A percentile compares a stretch with the other conserved stretches of the same genome.
phyloP scores from a whole-genome alignment of 2,888 invertebrate species.

The Poecilus cupreus region DNA sequence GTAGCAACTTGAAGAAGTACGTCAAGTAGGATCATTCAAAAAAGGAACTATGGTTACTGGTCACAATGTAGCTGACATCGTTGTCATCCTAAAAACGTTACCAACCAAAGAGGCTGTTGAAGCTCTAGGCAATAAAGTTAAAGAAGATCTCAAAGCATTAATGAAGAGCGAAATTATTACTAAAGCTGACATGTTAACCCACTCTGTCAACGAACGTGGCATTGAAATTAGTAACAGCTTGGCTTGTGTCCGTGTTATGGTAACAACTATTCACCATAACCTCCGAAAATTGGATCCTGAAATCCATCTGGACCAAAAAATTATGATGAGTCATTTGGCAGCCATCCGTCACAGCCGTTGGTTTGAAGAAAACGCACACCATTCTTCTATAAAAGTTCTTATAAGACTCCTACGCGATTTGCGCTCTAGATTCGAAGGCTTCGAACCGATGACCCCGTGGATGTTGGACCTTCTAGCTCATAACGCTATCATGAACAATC shows the following conservation, averaged over 20 bases:
- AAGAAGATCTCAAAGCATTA: conserved; percentile 88
- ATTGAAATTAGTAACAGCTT: conserved; percentile 91
- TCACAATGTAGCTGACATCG: conserved; percentile 96
- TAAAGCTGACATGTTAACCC: conserved; percentile 76
- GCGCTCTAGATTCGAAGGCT: conserved; percentile 90
- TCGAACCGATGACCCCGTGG: conserved; percentile 95
- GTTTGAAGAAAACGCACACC: conserved; percentile 99
- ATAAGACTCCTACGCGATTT: conserved; percentile 96
- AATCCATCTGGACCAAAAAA: conserved; percentile 82
- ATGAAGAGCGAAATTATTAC: conserved; percentile 79
- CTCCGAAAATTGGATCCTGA: conserved; percentile 94
- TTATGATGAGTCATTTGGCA: conserved; percentile 92
- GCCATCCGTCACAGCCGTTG: conserved; percentile 97
- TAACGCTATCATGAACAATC: conserved; percentile 97
- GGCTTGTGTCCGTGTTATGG: conserved; percentile 91
- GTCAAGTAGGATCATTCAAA: conserved; percentile 98
- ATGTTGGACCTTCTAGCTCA: conserved; percentile 97
- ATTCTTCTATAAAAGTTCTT: conserved; percentile 94
- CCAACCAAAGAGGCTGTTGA: conserved; percentile 97
- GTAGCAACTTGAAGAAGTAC: conserved; percentile 93
- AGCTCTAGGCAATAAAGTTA: conserved; percentile 90
- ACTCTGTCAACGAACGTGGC: conserved; percentile 82
- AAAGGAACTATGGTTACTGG: conserved; percentile 98
- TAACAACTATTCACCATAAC: conserved; percentile 96
- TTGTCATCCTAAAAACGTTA: conserved; percentile 95